Percentiles rank a stretch among this genome's conserved stretches.
Conservation (phyloP, 2,113 vertebrate species). For the Sander vitreus region DNA sequence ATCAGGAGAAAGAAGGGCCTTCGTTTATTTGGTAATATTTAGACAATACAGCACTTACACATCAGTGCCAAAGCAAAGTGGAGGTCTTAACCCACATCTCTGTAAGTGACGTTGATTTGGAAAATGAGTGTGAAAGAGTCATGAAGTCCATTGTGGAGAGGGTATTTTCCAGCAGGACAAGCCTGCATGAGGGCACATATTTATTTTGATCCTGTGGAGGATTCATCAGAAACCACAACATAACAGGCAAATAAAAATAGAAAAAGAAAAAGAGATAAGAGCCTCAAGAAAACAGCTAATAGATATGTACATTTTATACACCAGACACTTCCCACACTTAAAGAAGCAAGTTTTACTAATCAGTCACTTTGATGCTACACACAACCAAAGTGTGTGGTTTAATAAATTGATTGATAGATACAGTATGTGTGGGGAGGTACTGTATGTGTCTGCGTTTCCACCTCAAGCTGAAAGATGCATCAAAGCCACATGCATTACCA, state of each 20-base stretch:
- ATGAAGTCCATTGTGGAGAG: conserved; percentile 2
- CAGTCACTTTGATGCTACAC: conserved; percentile 36
- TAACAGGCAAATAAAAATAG: conserved; percentile 4
- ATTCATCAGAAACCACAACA: conserved; percentile 14
- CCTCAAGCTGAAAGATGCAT: conserved; percentile 34
- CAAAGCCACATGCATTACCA: conserved; percentile 32
- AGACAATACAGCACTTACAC: neutral
- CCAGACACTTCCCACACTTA: conserved; percentile 23
- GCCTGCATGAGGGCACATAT: neutral
- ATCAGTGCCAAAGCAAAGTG: conserved; percentile 7
- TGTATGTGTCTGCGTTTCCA: conserved; percentile 10
- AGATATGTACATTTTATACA: neutral
- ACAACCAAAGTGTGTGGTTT: conserved; percentile 27
- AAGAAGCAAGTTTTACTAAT: conserved; percentile 30
- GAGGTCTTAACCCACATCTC: conserved; percentile 17
- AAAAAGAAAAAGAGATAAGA: neutral
- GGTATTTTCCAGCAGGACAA: conserved; percentile 2
- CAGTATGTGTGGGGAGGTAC: conserved; percentile 4
- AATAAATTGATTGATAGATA: conserved; percentile 26
- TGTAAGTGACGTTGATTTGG: conserved; percentile 20
- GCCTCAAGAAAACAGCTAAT: neutral
- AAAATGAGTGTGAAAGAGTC: conserved; percentile 28
- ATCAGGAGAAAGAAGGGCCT: neutral
- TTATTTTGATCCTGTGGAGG: neutral
- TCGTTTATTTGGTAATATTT: neutral